Base-by-base conservation (phyloP, 2,888 invertebrate genomes). In the Yponomeuta sedellus region DNA sequence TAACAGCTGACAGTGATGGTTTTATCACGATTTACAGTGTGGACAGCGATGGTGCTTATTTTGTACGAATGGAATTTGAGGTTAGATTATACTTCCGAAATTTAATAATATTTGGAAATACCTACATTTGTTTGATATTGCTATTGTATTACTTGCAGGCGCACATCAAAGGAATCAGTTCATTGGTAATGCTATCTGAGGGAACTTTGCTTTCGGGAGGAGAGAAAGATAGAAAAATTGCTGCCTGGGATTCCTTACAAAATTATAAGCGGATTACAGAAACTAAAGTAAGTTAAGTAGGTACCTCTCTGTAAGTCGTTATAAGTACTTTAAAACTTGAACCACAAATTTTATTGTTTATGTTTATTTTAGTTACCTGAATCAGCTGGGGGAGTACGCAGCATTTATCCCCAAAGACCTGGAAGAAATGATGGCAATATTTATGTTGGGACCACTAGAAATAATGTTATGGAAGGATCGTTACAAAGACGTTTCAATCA, bases 1-100 rank as follows among this genome's bases (percentile, higher is more conserved):
- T 98, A 62, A 97, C 97, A 0, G 98, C 97, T 0, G 98, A 98
- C 77, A 96, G 96, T 69, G 97, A 97, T 79, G 98, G 98, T 10
- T 96, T 97, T 75, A 96, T 98, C 70, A 97, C 97, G 5, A 94
- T 98, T 68, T 98, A 98, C 84, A 96, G 96, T 69, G 96, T 97
- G 0, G 97, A 97, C 77, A 95, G 96, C 39, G 97, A 97, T 75
- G 97, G 97, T 0, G 96, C 97, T 1, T 97, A 97, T 82, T 97
- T 96, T 76, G 96, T 97, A 4, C 92, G 96, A 70, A 96, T 96
- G 93, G 97, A 97, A 84, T 97, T 96, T 78, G 97, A 97, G 90
- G 95, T 93, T 77, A 66, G 69, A 28, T 6, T 34, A 34, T 34
- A 34, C 5, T 34, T 34, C 34, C 8, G 25, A 25, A 2, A 25